phyloP scores from a whole-genome alignment of 2,113 vertebrate species.

The Poicephalus meyeri region DNA sequence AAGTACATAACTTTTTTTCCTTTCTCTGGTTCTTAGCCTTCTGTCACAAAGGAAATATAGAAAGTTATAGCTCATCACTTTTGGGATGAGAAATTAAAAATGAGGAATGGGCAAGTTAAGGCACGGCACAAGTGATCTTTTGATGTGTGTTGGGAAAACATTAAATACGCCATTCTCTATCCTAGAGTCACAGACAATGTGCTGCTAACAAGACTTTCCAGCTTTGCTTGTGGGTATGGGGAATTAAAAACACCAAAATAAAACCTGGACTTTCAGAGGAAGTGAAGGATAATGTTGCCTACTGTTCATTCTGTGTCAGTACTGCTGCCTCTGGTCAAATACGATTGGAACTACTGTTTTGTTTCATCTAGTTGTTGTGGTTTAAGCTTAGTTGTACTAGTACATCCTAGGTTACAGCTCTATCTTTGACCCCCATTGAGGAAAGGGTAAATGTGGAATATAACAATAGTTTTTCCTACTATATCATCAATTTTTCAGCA shows the following conservation, averaged over 20 bases:
- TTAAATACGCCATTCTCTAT: background rate
- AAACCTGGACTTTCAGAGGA: background rate
- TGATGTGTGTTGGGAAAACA: background rate
- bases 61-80: background rate
- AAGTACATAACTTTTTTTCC: background rate
- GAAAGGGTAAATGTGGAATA: background rate
- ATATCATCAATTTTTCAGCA: background rate
- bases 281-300: background rate
- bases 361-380: background rate
- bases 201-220: background rate
- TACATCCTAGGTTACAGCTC: background rate
- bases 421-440: background rate
- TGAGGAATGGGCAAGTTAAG: background rate
- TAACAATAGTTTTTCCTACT: background rate
- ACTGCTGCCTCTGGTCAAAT: background rate
- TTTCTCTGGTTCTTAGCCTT: background rate
- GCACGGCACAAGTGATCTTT: background rate
- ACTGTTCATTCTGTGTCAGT: background rate
- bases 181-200: background rate
- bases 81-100: background rate
- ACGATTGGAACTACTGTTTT: background rate
- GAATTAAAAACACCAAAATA: conserved; percentile 29
- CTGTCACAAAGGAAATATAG: background rate
- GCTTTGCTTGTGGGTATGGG: background rate
- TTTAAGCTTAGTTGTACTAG: no score